Evolutionary conservation across 92 coral and sea anemone genomes (phyloP).

Genomic region (Nematostella vectensis): DNA sequence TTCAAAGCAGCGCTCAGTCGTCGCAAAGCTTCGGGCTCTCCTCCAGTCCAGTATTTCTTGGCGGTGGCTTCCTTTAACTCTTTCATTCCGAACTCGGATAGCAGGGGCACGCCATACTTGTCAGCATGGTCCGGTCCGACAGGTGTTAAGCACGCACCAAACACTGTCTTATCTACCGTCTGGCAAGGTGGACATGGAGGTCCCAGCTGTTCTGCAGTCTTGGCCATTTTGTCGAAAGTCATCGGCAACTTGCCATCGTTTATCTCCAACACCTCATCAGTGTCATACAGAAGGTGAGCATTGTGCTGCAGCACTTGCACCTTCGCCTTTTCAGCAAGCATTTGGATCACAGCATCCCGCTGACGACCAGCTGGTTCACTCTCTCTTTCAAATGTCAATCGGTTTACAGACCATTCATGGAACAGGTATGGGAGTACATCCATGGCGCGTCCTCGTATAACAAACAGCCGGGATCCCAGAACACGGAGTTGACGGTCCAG

Average conservation of each 20-base stretch:
- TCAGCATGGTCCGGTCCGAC: slow-evolving; percentile 5
- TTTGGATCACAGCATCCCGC: slow-evolving; percentile 45
- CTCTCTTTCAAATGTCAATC: slow-evolving; percentile 66
- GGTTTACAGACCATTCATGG: slow-evolving; percentile 47
- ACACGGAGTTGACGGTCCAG: slow-evolving; percentile 56
- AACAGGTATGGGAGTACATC: slow-evolving; percentile 42
- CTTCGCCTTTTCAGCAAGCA: slow-evolving; percentile 43
- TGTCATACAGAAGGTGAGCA: slow-evolving; percentile 62
- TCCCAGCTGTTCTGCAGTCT: slow-evolving; percentile 17
- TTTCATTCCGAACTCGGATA: slow-evolving; percentile 51
- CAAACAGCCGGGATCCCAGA: slow-evolving; percentile 60
- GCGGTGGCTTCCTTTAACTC: slow-evolving; percentile 24
- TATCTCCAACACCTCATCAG: slow-evolving; percentile 34
- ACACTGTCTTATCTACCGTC: slow-evolving; percentile 20
- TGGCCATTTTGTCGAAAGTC: slow-evolving; percentile 42
- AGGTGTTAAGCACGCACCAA: slow-evolving; percentile 33
- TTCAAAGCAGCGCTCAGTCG: slow-evolving; percentile 25
- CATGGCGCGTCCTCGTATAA: slow-evolving; percentile 50
- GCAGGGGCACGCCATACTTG: slow-evolving; percentile 31
- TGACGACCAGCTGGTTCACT: slow-evolving; percentile 68
- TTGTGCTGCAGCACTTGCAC: slow-evolving; percentile 52
- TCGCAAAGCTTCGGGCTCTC: slow-evolving; percentile 52
- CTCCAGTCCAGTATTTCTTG: slow-evolving; percentile 47
- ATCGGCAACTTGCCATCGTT: slow-evolving; percentile 47
- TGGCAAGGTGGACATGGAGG: slow-evolving; percentile 14